These are phyloP conservation scores for Artibeus lituratus DNA, from an alignment of 2,797 vertebrate species.

Conservation along the genomic window DNA sequence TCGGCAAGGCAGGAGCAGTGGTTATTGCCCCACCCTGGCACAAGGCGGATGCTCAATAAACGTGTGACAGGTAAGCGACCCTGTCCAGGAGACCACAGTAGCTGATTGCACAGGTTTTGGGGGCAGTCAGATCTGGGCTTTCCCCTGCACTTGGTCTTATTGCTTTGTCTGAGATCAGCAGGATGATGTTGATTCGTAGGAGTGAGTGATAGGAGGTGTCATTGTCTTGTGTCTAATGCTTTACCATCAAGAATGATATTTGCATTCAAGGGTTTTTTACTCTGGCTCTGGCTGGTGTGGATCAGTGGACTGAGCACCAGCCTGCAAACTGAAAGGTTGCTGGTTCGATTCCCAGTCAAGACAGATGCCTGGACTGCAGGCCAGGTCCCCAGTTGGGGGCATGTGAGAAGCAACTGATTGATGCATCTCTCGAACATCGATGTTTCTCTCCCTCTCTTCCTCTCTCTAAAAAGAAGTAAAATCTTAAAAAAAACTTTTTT, in stretches of 20 bases:
- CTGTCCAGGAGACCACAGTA: neutral
- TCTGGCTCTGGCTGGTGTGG: neutral
- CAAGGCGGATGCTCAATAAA: neutral
- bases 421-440: too few relatives aligned
- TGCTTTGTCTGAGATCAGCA: neutral
- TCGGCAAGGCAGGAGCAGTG: neutral
- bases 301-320: too few relatives aligned
- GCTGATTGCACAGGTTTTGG: neutral
- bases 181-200: neutral
- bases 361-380: too few relatives aligned
- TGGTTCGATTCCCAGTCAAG: too few relatives aligned
- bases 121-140: neutral
- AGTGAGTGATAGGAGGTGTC: neutral
- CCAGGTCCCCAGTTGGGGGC: too few relatives aligned
- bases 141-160: neutral
- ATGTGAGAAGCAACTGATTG: too few relatives aligned
- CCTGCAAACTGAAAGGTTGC: too few relatives aligned
- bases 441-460: too few relatives aligned
- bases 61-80: neutral
- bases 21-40: neutral
- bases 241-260: neutral
- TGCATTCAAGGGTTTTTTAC: neutral
- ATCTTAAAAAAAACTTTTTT: neutral
- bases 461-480: too few relatives aligned
- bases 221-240: neutral